Evolutionary conservation across 2,797 vertebrate genomes (phyloP), one percentile per base, ranked within the genome.

Genomic region (Sebastes oblongus): DNA sequence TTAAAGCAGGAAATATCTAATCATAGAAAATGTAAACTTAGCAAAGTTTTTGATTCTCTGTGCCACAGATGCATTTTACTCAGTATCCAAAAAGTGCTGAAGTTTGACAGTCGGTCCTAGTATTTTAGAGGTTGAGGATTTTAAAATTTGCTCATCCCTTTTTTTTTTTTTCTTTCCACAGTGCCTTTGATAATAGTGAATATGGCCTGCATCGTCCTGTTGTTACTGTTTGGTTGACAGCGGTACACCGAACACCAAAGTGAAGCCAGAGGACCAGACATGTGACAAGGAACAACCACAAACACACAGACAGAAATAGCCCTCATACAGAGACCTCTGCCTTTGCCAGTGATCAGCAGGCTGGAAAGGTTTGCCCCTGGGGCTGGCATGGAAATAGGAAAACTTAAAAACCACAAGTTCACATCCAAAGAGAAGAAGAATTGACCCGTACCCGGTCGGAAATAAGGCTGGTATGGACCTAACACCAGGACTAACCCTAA

Each of bases 131-230:
- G 10, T 29, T 46, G 8, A 75, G 2, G 8, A 39, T 58, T 65
- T 54, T 71, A 4, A 8, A 11, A 18, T 27, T 3, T 42, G 7
- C 64, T 77, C 12, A 54, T 8, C 66, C 4, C 2, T 18, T 20
- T 67, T 11, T 8, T 54, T 34, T 4, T 22, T n/a, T 46, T 34
- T 20, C 78, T 64, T 60, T 72, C 85, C 12, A 6, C 94, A 99
- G 98, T 99, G 84, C 98, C 98, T 14, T 89, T 99, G 78, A 98
- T 99, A 88, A 95, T 97, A n/a, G 95, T 98, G 80, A 99, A 99
- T 82, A 94, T 97, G 0, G 29, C 96, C 83, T 96, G 95, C 46
- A 98, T 99, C 4, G 61, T 99, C 78, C 94, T 99, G 39, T 92
- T 99, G 74, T 83, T 99, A 77, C 90, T 99, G 60, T 99, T 99